These are phyloP conservation scores for Oeneis ivallda DNA, from an alignment of 2,888 invertebrate species.

Conservation along the genomic window DNA sequence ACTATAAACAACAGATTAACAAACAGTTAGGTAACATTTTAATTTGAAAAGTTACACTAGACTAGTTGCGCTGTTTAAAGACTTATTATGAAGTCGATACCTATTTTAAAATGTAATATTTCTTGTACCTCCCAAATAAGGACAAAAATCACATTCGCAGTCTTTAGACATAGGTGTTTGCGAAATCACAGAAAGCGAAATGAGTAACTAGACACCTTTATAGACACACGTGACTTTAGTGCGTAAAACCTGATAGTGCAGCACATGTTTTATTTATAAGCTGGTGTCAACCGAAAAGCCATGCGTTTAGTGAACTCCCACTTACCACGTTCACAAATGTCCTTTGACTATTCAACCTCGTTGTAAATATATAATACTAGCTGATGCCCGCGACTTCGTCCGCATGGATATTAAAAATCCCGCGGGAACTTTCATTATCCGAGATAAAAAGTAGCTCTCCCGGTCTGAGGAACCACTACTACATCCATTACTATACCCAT, in stretches of 20 bases:
- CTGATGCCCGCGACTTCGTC: no score
- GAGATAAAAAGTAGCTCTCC: no score
- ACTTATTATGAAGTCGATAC: background rate
- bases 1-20: no score
- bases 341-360: no score
- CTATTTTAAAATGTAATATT: background rate
- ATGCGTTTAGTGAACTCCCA: background rate
- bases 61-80: background rate
- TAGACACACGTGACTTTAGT: background rate
- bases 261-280: conserved; percentile 16
- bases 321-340: background rate
- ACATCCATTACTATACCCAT: no score
- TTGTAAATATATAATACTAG: no score
- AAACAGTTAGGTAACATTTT: no score
- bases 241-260: conserved; percentile 4
- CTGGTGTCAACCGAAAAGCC: background rate
- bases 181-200: conserved; percentile 21
- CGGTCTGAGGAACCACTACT: no score
- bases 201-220: background rate
- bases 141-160: conserved; percentile 2
- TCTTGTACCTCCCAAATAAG: background rate
- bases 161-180: background rate
- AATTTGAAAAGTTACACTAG: no score
- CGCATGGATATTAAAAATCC: no score
- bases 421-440: no score